Evolutionary conservation across 1,140 invertebrate genomes (phyloP).

Genomic region (Meteorus sp.): DNA sequence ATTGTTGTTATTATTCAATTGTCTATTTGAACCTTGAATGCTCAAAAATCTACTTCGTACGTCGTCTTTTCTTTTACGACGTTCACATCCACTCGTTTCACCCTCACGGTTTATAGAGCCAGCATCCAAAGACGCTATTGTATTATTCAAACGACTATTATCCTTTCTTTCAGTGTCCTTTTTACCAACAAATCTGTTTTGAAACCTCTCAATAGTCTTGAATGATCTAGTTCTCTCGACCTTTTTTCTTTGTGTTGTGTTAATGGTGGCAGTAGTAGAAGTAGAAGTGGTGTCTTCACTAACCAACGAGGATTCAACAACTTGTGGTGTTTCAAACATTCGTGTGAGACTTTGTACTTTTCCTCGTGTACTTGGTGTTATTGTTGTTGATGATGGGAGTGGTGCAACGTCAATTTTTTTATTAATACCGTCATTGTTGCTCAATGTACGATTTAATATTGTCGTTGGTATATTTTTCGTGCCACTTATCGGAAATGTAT

Average conservation of each 20-base stretch:
- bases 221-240: constrained; percentile 55
- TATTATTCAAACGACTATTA: constrained; percentile 42
- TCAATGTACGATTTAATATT: constrained; percentile 42
- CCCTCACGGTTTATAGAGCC: constrained; percentile 31
- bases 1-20: background rate
- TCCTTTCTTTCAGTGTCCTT: constrained; percentile 44
- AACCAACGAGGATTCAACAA: background rate
- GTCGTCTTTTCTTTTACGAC: constrained; percentile 28
- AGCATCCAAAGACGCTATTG: constrained; percentile 34
- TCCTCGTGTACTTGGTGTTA: constrained; percentile 35
- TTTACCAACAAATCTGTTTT: constrained; percentile 47
- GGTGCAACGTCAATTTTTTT: too few species aligned
- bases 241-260: constrained; percentile 42
- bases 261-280: too few species aligned
- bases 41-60: background rate
- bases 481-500: constrained; percentile 47
- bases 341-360: constrained; percentile 56
- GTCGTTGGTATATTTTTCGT: constrained; percentile 36
- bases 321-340: constrained; percentile 48
- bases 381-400: constrained; percentile 33
- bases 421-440: constrained; percentile 40
- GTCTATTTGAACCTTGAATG: background rate
- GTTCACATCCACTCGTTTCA: constrained; percentile 17
- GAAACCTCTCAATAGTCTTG: constrained; percentile 56
- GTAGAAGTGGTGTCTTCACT: background rate